Conservation (phyloP, 2,888 invertebrate genomes). For the Hartigia nigra region DNA sequence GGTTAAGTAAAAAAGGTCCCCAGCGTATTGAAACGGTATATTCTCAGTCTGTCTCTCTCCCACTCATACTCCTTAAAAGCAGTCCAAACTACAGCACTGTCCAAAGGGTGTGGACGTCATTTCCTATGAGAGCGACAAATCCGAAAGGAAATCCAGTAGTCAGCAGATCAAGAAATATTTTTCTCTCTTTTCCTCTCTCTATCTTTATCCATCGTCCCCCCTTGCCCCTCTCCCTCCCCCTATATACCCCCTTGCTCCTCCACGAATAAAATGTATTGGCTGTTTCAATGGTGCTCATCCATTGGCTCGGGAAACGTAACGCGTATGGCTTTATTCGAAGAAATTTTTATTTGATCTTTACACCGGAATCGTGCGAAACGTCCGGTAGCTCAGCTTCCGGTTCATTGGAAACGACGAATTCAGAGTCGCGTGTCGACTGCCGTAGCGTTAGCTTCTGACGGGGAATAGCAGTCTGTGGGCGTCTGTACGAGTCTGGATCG, state of each 20-base stretch:
- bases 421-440: neutral
- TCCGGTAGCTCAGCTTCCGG: neutral
- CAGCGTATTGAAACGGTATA: neutral
- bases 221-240: neutral
- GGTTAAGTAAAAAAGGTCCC: neutral
- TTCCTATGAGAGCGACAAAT: neutral
- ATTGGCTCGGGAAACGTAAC: neutral
- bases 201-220: neutral
- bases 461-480: neutral
- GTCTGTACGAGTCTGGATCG: neutral
- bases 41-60: no score
- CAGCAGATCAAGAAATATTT: neutral
- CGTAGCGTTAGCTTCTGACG: neutral
- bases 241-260: neutral
- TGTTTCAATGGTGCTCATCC: neutral
- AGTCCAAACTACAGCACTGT: neutral
- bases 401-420: neutral
- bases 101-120: neutral
- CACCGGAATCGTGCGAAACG: neutral
- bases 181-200: neutral
- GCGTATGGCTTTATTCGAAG: neutral
- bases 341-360: neutral
- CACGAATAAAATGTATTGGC: neutral
- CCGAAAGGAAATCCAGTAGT: neutral
- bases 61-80: neutral